A percentile compares a stretch with the other conserved stretches of the same genome.
These are phyloP conservation scores for Pachyseris speciosa DNA, from an alignment of 64 coral and sea anemone species.

Conservation along the genomic window DNA sequence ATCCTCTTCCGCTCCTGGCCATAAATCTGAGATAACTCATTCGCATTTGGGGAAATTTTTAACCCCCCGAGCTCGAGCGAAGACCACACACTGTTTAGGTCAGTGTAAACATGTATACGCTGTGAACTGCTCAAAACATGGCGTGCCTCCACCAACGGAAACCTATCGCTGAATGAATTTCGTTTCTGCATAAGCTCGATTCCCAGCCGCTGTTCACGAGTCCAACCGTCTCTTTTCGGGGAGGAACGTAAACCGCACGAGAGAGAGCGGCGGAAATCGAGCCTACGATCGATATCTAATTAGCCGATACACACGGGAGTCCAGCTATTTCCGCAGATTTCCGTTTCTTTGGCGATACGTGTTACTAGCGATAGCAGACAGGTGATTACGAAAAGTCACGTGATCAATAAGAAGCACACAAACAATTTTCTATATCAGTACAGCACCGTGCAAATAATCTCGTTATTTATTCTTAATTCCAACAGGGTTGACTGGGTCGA, in stretches of 20 bases:
- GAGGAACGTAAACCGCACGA: too few species aligned
- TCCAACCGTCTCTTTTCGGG: too few species aligned
- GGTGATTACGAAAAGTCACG: slow-evolving; percentile 1
- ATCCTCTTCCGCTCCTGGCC: too few species aligned
- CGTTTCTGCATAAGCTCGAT: slow-evolving; percentile 9
- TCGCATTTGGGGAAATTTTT: too few species aligned
- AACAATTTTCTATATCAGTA: background rate
- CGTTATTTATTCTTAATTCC: background rate
- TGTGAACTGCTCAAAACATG: background rate
- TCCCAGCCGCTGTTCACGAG: too few species aligned
- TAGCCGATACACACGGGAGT: background rate
- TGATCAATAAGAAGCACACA: background rate
- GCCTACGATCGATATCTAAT: background rate
- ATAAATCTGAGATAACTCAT: too few species aligned
- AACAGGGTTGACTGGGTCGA: background rate
- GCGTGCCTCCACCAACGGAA: background rate
- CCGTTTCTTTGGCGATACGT: background rate
- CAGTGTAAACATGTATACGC: too few species aligned
- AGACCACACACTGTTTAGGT: too few species aligned
- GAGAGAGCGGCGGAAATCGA: too few species aligned
- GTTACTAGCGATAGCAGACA: background rate
- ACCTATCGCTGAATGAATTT: background rate
- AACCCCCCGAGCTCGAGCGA: too few species aligned
- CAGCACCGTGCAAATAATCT: background rate
- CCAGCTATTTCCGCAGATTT: background rate